phyloP scores from a whole-genome alignment of 2,888 invertebrate species.

The Eilema caniola region DNA sequence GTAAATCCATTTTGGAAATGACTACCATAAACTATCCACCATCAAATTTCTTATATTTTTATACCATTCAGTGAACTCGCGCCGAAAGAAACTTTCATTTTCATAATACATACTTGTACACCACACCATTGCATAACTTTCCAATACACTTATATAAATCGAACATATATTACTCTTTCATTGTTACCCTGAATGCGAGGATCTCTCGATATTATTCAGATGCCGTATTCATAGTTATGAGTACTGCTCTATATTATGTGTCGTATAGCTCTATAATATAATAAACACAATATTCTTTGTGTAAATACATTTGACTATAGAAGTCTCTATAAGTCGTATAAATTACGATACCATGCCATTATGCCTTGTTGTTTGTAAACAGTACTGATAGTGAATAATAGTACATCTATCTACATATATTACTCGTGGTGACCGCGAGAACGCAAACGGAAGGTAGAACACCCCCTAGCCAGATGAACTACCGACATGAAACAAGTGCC shows the following conservation, averaged over 20 bases:
- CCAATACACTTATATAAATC: conserved; percentile 38
- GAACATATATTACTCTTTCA: conserved; percentile 36
- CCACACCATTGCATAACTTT: conserved; percentile 31
- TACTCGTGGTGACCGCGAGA: no score
- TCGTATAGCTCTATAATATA: conserved; percentile 24
- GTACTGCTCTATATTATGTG: conserved; percentile 23
- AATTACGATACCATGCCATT: conserved; percentile 20
- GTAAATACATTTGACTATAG: conserved; percentile 25
- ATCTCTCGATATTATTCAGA: conserved; percentile 37
- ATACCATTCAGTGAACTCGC: conserved; percentile 10
- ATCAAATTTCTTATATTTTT: conserved; percentile 10
- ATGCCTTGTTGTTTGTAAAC: not conserved
- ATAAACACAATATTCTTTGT: conserved; percentile 37
- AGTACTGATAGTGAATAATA: not conserved
- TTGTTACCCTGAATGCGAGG: conserved; percentile 19
- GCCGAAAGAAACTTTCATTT: conserved; percentile 20
- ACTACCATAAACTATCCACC: conserved; percentile 17
- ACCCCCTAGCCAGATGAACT: no score
- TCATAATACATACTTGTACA: conserved; percentile 26
- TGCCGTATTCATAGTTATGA: conserved; percentile 47
- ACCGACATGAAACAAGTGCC: no score
- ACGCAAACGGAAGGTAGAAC: no score
- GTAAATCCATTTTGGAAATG: conserved; percentile 10
- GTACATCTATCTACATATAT: no score
- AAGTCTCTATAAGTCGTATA: conserved; percentile 23